phyloP scores from a whole-genome alignment of 2,888 invertebrate species.

The Leucozona laternaria region DNA sequence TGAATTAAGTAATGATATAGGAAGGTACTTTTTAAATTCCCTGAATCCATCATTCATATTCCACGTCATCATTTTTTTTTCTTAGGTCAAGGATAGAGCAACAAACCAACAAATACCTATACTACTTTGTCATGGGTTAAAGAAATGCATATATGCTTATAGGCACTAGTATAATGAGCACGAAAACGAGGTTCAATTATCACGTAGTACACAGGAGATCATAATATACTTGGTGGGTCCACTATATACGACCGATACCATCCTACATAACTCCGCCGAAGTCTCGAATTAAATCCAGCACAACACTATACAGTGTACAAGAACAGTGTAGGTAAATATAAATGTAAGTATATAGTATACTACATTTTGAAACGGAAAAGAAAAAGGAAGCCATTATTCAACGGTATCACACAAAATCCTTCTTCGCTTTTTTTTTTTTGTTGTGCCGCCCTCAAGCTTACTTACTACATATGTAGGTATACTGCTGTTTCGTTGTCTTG shows the following conservation, averaged over 20 bases:
- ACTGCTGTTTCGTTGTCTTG: slow-evolving; percentile 59
- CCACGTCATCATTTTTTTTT: slow-evolving; percentile 25
- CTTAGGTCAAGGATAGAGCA: slow-evolving; percentile 64
- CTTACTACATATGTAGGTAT: background rate
- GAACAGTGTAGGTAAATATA: too few relatives aligned
- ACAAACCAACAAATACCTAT: slow-evolving; percentile 35
- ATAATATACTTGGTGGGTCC: slow-evolving; percentile 45
- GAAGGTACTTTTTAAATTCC: background rate
- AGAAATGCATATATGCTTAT: slow-evolving; percentile 39
- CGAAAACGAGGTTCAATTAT: slow-evolving; percentile 63
- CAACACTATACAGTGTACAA: slow-evolving; percentile 2
- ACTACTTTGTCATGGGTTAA: slow-evolving; percentile 8
- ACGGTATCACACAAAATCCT: slow-evolving; percentile 75
- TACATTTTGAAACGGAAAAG: slow-evolving; percentile 50
- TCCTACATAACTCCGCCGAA: slow-evolving; percentile 12
- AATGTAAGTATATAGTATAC: too few relatives aligned
- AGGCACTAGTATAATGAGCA: slow-evolving; percentile 61
- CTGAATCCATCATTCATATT: background rate
- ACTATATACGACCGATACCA: background rate
- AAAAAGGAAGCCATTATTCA: slow-evolving; percentile 72
- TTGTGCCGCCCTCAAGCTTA: slow-evolving; percentile 51
- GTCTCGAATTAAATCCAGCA: slow-evolving; percentile 47
- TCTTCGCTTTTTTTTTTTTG: slow-evolving; percentile 33
- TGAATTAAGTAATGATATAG: background rate
- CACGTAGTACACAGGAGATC: slow-evolving; percentile 66